Percentiles rank a stretch among this genome's conserved stretches.
These are phyloP conservation scores for Globicephala melas DNA, from an alignment of 2,113 vertebrate species.

Conservation along the genomic window DNA sequence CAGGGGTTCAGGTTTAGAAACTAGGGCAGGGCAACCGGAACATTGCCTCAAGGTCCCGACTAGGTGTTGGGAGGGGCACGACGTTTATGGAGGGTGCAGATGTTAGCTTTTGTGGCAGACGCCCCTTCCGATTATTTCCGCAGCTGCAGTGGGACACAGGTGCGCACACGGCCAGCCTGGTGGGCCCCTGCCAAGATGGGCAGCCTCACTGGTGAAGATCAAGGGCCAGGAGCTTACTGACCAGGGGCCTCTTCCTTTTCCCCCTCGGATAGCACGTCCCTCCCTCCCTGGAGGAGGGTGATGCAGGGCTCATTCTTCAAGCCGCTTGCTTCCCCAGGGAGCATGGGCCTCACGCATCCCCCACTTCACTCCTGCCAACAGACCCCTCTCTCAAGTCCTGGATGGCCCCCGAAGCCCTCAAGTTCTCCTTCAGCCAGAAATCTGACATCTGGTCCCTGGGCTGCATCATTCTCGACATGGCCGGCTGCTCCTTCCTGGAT, in stretches of 20 bases:
- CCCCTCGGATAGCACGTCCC: not conserved
- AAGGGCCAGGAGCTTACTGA: not conserved
- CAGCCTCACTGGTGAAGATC: not conserved
- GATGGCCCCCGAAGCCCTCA: slow-evolving; percentile 86
- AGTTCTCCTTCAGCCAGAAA: slow-evolving; percentile 79
- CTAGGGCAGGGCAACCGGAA: not conserved
- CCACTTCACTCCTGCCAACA: slow-evolving; percentile 36
- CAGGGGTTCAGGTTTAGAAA: not conserved
- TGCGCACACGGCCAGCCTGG: not conserved
- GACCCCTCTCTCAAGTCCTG: slow-evolving; percentile 79
- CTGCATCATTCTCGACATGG: slow-evolving; percentile 84
- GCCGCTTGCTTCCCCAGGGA: not conserved
- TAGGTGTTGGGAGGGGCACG: not conserved
- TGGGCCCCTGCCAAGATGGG: rapidly evolving
- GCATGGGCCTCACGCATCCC: not conserved
- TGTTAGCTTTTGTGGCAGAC: not conserved
- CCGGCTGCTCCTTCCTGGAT: slow-evolving; percentile 73
- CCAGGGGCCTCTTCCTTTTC: too few relatives aligned
- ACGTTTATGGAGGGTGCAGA: not conserved
- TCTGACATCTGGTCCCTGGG: slow-evolving; percentile 87
- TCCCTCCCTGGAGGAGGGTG: not conserved
- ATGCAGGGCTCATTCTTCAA: not conserved
- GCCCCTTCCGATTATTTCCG: not conserved
- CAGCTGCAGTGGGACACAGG: rapidly evolving
- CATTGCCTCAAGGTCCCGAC: not conserved